Conservation (phyloP, 2,888 invertebrate species). For the Rhingia rostrata region DNA sequence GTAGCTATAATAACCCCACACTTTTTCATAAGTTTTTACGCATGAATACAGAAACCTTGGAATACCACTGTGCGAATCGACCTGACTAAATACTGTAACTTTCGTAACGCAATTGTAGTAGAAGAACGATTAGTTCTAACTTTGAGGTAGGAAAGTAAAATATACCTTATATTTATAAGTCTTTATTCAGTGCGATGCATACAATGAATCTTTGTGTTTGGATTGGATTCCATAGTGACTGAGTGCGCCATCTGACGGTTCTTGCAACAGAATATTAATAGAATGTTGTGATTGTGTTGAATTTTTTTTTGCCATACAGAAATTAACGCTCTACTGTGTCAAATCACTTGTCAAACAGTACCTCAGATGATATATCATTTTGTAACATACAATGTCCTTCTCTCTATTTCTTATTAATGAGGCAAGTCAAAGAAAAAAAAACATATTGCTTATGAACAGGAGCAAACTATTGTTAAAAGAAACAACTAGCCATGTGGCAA, state of each 20-base stretch:
- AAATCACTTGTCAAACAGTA: no score
- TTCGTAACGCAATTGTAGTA: background rate
- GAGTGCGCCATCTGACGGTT: background rate
- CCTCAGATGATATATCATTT: no score
- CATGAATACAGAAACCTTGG: background rate
- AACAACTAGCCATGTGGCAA: no score
- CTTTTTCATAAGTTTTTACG: background rate
- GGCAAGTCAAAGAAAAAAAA: no score
- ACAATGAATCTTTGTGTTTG: background rate
- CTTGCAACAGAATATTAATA: background rate
- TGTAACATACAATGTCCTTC: no score
- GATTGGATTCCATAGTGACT: background rate
- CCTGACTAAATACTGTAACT: background rate
- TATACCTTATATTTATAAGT: background rate
- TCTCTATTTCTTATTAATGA: no score
- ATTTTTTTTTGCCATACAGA: background rate
- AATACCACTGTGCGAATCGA: background rate
- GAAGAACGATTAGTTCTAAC: background rate
- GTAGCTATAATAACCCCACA: no score
- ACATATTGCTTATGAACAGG: no score
- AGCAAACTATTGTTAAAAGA: no score
- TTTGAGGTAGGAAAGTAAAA: background rate
- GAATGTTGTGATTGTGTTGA: background rate
- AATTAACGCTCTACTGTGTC: background rate
- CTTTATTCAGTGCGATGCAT: background rate